Percentiles rank a stretch among this genome's conserved stretches.
These are phyloP conservation scores for Gonioctena quinquepunctata DNA, from an alignment of 1,140 invertebrate species.

Conservation along the genomic window DNA sequence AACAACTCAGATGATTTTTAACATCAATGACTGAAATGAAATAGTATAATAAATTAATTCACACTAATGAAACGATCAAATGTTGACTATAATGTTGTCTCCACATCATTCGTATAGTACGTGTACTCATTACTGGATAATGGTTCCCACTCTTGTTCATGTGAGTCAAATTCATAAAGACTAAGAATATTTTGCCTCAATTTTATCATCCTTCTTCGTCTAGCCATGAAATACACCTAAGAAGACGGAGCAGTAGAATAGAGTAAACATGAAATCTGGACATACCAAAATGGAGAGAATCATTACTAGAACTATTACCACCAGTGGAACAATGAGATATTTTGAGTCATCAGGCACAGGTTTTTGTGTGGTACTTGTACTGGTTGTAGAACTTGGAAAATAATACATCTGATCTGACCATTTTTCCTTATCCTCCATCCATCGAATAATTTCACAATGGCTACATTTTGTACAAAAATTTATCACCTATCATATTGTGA, in stretches of 20 bases:
- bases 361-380: background rate
- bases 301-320: conserved; percentile 40
- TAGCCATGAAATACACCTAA: conserved; percentile 46
- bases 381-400: background rate
- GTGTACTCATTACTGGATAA: conserved; percentile 34
- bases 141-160: conserved; percentile 44
- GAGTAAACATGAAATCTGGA: background rate
- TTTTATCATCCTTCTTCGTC: conserved; percentile 27
- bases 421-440: background rate
- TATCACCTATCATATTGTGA: too few relatives aligned
- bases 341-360: conserved; percentile 27
- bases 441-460: too few relatives aligned
- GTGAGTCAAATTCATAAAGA: conserved; percentile 46
- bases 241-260: background rate
- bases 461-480: too few relatives aligned
- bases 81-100: background rate
- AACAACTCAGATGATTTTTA: too few relatives aligned
- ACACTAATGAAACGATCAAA: too few relatives aligned
- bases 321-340: conserved; percentile 42
- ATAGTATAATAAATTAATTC: too few relatives aligned
- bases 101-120: conserved; percentile 10
- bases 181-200: conserved; percentile 34
- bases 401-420: background rate
- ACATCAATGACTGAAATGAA: too few relatives aligned
- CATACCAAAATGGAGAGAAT: conserved; percentile 39